A percentile compares a stretch with the other conserved stretches of the same genome.
Conservation (phyloP, 2,113 vertebrate species). For the Camelus dromedarius region DNA sequence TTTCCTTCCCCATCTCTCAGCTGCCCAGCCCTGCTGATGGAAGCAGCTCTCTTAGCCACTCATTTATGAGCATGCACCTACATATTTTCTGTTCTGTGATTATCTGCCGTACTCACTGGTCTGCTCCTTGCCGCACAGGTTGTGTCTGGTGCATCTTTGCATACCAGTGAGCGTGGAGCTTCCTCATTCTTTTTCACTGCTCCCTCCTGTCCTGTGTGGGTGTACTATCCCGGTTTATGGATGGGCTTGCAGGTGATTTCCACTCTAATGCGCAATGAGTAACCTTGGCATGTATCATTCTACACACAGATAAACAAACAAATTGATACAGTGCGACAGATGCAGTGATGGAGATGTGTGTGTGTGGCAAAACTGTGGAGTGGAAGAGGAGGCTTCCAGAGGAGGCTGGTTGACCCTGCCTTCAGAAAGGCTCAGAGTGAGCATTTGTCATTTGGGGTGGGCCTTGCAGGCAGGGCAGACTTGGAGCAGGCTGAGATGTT, state of each 20-base stretch:
- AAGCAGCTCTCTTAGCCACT: background rate
- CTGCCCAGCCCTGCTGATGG: accelerated
- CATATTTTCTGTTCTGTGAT: background rate
- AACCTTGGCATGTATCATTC: background rate
- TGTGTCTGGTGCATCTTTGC: background rate
- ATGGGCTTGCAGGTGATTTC: background rate
- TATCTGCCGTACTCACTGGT: background rate
- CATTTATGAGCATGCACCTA: accelerated
- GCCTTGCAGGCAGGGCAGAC: background rate
- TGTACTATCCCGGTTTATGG: background rate
- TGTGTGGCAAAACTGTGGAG: background rate
- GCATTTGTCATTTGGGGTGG: background rate
- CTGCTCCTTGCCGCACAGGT: background rate
- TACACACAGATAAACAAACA: background rate
- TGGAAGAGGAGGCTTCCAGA: background rate
- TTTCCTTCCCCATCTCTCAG: background rate
- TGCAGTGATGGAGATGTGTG: background rate
- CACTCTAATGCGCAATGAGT: background rate
- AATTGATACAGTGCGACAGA: background rate
- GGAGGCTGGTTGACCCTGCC: background rate
- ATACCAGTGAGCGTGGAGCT: background rate
- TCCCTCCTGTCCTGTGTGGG: background rate
- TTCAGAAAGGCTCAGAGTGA: background rate
- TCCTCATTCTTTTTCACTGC: background rate
- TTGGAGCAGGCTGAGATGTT: background rate